Conservation (phyloP, 2,797 vertebrate species). For the Sebastes variabilis region DNA sequence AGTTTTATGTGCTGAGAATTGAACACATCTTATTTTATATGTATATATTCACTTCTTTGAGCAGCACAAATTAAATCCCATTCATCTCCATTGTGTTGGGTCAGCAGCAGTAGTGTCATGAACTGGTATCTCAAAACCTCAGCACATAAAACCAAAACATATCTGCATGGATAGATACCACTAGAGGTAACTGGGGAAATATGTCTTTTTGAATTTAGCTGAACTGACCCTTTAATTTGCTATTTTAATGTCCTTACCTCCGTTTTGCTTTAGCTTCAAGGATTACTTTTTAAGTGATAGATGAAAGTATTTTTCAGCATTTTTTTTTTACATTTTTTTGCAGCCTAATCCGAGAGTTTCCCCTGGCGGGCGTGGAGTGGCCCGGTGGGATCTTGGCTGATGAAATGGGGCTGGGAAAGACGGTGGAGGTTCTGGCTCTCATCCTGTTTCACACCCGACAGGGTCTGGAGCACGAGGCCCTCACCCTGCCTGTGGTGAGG, state of each 20-base stretch:
- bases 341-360: constrained; percentile 91
- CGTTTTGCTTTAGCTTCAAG: background rate
- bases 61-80: background rate
- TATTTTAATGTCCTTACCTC: background rate
- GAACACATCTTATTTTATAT: background rate
- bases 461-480: constrained; percentile 85
- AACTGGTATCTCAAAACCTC: background rate
- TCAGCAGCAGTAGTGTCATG: background rate
- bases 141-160: background rate
- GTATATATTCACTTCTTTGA: background rate
- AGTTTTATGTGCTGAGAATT: background rate
- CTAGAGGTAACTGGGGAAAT: background rate
- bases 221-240: background rate
- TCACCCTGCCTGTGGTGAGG: constrained; percentile 91
- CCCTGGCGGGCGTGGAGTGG: constrained; percentile 89
- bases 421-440: constrained; percentile 96
- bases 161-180: background rate
- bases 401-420: constrained; percentile 99
- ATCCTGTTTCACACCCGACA: constrained; percentile 91
- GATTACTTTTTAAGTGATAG: background rate
- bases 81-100: background rate
- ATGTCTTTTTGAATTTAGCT: background rate
- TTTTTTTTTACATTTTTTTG: background rate
- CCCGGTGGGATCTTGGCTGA: constrained; percentile 97
- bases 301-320: background rate